A percentile compares a stretch with the other conserved stretches of the same genome.
phyloP scores from a whole-genome alignment of 2,797 vertebrate species.

The Sarcoramphus papa region DNA sequence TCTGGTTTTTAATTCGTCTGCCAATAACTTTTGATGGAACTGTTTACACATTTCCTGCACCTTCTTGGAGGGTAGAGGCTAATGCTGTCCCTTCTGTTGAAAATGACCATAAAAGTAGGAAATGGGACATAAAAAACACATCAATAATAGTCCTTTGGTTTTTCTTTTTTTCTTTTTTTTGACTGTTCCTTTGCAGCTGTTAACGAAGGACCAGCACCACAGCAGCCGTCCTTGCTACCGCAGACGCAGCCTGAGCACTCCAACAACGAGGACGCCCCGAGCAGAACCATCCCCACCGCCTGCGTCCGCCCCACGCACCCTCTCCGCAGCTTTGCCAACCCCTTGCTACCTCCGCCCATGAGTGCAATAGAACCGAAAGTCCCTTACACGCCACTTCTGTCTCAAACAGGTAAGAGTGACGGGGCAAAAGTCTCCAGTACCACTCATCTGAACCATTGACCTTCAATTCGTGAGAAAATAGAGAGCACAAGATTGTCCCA shows the following conservation, averaged over 20 bases:
- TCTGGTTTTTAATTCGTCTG: not conserved
- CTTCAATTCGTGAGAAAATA: fast-evolving
- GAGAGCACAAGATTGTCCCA: not conserved
- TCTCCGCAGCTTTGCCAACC: slow-evolving; percentile 90
- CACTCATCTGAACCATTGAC: not conserved
- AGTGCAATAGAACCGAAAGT: slow-evolving; percentile 90
- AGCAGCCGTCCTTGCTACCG: slow-evolving; percentile 78
- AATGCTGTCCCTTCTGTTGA: not conserved
- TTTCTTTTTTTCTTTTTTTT: not conserved
- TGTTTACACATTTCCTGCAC: not conserved
- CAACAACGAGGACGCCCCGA: slow-evolving; percentile 74
- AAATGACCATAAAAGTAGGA: not conserved
- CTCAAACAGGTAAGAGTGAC: slow-evolving; percentile 79
- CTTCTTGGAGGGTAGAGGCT: not conserved
- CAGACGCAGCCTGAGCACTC: slow-evolving; percentile 76
- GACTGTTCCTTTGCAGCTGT: slow-evolving; percentile 57
- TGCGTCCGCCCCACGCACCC: slow-evolving; percentile 90
- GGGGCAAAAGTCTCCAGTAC: fast-evolving
- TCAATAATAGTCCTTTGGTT: not conserved
- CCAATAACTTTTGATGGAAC: not conserved
- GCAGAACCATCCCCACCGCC: slow-evolving; percentile 88
- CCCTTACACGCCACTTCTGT: slow-evolving; percentile 83
- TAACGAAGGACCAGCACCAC: slow-evolving; percentile 65
- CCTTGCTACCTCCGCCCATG: slow-evolving; percentile 90
- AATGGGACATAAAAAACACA: not conserved